Evolutionary conservation across 1,140 invertebrate genomes (phyloP), one percentile per base, ranked within the genome.

Genomic region (Trichomalopsis sarcophagae): DNA sequence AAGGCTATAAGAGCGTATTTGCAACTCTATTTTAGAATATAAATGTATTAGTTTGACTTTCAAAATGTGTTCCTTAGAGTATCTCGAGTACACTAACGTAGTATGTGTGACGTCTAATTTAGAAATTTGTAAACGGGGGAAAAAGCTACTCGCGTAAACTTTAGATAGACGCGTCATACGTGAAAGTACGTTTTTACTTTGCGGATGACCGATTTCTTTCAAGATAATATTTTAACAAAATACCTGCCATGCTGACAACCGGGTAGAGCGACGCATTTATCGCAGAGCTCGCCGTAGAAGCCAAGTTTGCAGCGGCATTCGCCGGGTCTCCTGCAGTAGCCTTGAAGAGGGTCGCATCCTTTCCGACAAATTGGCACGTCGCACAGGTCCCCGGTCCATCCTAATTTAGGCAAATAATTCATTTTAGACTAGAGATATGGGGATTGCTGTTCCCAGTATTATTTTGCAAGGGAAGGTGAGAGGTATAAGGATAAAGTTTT

Each of bases 301-400:
- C 97, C 96, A 23, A 97, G 93, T 91, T 97, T 97, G 91, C 97
- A 97, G 13, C 96, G 94, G 89, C 97, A 97, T 91, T 97, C 97
- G 0, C 96, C 96, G 0, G 98, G 98, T 36, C 96, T 93, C 86
- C 97, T 96, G 92, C 98, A 99, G 90, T 97, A 98, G n/a, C 98
- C 98, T 94, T 98, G 97, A 86, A 98, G 94, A 14, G 96, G 95
- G 93, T 98, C 97, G 90, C 98, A 99, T 66, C 97, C 97, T 86
- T 97, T 96, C 82, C 96, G 95, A 93, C 98, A 99, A 88, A 97
- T 96, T 2, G 97, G 97, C 86, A 97, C 97, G 91, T 98, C 97
- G 92, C 98, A 99, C 44, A 99, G 95, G 90, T 97, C 96, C 6
- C 98, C 98, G 78, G 96, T 97, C 98, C 98, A 99, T 69, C 96